A percentile compares a stretch with the other conserved stretches of the same genome.
phyloP scores from a whole-genome alignment of 2,888 invertebrate genomes.

The Smittia aterrima region DNA sequence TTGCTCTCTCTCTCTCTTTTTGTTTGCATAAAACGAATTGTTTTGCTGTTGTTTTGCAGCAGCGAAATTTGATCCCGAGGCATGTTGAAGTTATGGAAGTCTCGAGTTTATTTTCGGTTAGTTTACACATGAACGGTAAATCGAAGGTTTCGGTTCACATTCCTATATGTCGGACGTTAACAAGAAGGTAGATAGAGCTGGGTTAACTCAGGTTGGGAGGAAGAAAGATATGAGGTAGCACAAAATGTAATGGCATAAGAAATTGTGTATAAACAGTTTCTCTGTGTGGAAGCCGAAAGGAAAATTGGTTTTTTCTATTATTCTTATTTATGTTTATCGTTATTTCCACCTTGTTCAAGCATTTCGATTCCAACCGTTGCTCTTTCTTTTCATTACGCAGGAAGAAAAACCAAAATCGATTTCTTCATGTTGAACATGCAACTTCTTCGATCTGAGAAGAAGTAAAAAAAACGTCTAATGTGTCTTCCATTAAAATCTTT shows the following conservation, averaged over 20 bases:
- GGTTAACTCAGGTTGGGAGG: no score
- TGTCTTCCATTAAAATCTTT: no score
- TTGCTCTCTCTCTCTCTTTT: neutral
- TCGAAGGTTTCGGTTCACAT: slow-evolving; percentile 9
- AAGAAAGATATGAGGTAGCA: slow-evolving; percentile 7
- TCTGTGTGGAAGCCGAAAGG: slow-evolving; percentile 30
- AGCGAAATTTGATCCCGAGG: neutral
- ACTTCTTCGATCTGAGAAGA: neutral
- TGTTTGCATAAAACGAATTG: slow-evolving; percentile 8
- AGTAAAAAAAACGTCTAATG: no score
- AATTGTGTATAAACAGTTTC: slow-evolving; percentile 38
- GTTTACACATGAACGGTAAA: slow-evolving; percentile 14
- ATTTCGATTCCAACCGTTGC: neutral
- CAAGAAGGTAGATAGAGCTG: neutral
- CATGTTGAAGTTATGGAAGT: neutral
- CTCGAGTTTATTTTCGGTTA: slow-evolving; percentile 7
- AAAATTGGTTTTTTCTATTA: slow-evolving; percentile 37
- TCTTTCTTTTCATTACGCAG: slow-evolving; percentile 31
- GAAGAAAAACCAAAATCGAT: neutral
- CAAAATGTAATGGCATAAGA: slow-evolving; percentile 14
- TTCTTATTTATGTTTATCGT: slow-evolving; percentile 41
- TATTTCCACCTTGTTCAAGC: neutral
- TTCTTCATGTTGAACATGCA: neutral
- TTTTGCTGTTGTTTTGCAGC: neutral
- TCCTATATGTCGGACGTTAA: neutral